Evolutionary conservation across 2,113 vertebrate species (phyloP).

Genomic region (Thalassarche chlororhynchos): DNA sequence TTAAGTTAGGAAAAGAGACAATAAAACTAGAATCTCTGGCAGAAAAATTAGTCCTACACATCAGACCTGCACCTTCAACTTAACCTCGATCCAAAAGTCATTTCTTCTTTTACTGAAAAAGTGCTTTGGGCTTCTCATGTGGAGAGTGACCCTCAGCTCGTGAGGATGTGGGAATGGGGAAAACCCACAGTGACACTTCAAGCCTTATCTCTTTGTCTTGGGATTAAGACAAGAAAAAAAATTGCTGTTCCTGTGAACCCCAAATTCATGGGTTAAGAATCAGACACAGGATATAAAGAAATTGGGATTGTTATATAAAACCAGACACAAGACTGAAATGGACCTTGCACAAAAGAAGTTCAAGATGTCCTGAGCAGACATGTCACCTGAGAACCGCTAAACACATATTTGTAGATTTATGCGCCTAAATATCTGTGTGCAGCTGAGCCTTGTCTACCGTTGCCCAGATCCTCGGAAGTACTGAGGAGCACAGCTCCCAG

Average conservation of each 20-base stretch:
- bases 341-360: background rate
- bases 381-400: background rate
- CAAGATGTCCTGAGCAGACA: background rate
- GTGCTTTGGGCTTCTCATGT: background rate
- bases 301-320: background rate
- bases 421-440: background rate
- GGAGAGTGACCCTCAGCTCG: background rate
- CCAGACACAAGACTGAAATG: background rate
- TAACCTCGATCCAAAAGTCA: background rate
- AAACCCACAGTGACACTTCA: background rate
- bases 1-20: background rate
- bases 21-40: background rate
- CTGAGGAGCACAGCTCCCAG: background rate
- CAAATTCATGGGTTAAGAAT: background rate
- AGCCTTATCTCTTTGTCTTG: background rate
- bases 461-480: background rate
- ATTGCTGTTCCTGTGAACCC: background rate
- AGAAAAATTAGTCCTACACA: background rate
- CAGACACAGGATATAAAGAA: background rate
- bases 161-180: background rate
- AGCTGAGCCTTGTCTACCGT: background rate
- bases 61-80: background rate
- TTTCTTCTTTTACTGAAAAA: background rate
- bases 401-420: background rate
- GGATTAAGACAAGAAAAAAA: background rate